A percentile compares a stretch with the other conserved stretches of the same genome.
These are phyloP conservation scores for Ammospiza maritima DNA, from an alignment of 2,797 vertebrate species.

Conservation along the genomic window DNA sequence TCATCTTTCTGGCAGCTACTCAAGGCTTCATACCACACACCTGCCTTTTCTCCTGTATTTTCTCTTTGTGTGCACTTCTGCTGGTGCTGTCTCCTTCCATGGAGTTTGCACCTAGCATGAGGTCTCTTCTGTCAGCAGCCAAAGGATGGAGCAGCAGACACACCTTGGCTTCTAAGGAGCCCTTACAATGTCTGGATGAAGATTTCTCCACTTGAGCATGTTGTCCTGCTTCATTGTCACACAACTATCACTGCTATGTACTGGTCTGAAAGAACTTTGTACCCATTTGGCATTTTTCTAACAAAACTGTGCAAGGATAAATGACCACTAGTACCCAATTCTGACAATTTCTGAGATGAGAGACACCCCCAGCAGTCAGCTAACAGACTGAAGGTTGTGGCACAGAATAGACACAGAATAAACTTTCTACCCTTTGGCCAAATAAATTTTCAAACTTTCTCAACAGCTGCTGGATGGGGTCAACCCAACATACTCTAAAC, in stretches of 20 bases:
- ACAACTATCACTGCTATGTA: neutral
- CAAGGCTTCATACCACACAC: neutral
- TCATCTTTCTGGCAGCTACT: neutral
- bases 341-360: neutral
- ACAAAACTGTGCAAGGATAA: neutral
- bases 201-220: neutral
- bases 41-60: neutral
- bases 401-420: neutral
- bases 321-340: neutral
- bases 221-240: neutral
- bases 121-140: neutral
- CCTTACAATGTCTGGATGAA: neutral
- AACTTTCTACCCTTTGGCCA: neutral
- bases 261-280: neutral
- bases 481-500: neutral
- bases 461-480: neutral
- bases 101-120: neutral
- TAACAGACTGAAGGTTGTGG: neutral
- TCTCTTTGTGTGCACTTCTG: neutral
- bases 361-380: neutral
- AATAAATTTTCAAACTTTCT: neutral
- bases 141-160: neutral
- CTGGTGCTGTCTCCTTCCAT: neutral
- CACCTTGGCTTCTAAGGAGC: neutral
- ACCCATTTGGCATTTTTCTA: neutral